A percentile compares a stretch with the other conserved stretches of the same genome.
These are phyloP conservation scores for Volucella bombylans DNA, from an alignment of 2,888 invertebrate species.

Conservation along the genomic window DNA sequence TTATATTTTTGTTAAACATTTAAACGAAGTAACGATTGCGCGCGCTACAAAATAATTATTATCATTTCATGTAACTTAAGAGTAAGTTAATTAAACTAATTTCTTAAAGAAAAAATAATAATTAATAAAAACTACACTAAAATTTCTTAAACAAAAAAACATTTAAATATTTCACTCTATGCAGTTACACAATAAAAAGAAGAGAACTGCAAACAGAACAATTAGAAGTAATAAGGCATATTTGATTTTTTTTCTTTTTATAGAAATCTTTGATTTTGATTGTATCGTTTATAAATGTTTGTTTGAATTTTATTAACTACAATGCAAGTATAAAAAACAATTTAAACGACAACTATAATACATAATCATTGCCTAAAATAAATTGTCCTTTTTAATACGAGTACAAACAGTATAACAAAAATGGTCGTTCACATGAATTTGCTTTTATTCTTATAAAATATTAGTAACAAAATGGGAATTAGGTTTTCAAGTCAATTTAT, in stretches of 20 bases:
- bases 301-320: slow-evolving; percentile 20
- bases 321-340: slow-evolving; percentile 60
- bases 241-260: slow-evolving; percentile 39
- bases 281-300: neutral
- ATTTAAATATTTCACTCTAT: slow-evolving; percentile 37
- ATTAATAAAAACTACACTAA: neutral
- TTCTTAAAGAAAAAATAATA: slow-evolving; percentile 8
- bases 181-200: slow-evolving; percentile 45
- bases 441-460: slow-evolving; percentile 55
- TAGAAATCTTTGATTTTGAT: slow-evolving; percentile 36
- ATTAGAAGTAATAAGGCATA: slow-evolving; percentile 69
- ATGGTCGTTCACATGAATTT: slow-evolving; percentile 16
- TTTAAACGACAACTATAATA: slow-evolving; percentile 19
- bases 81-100: slow-evolving; percentile 15
- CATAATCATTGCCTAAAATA: slow-evolving; percentile 9
- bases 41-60: slow-evolving; percentile 60
- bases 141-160: slow-evolving; percentile 22
- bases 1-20: slow-evolving; percentile 48
- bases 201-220: slow-evolving; percentile 27
- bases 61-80: slow-evolving; percentile 25
- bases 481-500: slow-evolving; percentile 37
- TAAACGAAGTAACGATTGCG: slow-evolving; percentile 69
- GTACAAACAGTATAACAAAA: slow-evolving; percentile 48
- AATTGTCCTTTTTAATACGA: slow-evolving; percentile 6
- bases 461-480: slow-evolving; percentile 55